Evolutionary conservation across 2,113 vertebrate species (phyloP).

Genomic region (Limanda limanda): DNA sequence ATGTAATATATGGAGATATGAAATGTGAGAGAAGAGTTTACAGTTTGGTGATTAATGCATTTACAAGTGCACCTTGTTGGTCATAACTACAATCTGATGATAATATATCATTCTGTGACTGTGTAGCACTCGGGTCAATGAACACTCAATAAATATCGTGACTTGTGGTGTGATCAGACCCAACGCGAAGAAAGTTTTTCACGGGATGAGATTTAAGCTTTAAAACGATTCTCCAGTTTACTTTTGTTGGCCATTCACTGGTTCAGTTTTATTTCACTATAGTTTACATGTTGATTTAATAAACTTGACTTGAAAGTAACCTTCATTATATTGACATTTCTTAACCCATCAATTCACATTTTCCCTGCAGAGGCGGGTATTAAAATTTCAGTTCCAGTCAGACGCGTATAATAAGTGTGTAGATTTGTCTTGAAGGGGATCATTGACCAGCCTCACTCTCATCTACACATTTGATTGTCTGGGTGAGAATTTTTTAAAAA

Average conservation of each 20-base stretch:
- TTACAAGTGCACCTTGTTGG: background rate
- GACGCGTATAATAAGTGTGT: slow-evolving; percentile 20
- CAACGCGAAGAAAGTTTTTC: too few relatives aligned
- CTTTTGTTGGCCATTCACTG: background rate
- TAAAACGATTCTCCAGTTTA: background rate
- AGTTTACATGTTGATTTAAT: background rate
- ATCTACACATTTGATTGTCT: slow-evolving; percentile 72
- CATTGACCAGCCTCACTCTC: slow-evolving; percentile 61
- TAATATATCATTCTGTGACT: too few relatives aligned
- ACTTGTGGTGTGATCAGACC: too few relatives aligned
- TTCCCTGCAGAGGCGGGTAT: background rate
- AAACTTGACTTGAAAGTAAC: too few relatives aligned
- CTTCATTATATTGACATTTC: too few relatives aligned
- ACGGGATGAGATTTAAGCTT: too few relatives aligned
- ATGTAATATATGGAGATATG: background rate
- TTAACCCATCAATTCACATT: too few relatives aligned
- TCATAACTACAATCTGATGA: background rate
- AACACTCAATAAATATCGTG: too few relatives aligned
- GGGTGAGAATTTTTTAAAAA: slow-evolving; percentile 72
- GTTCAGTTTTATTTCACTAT: background rate
- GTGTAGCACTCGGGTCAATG: background rate
- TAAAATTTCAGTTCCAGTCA: background rate
- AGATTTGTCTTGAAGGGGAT: slow-evolving; percentile 65
- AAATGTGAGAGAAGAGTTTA: background rate
- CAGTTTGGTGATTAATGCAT: background rate